Evolutionary conservation across 2,797 vertebrate genomes (phyloP).

Genomic region (Sebastes kiyomatsui): DNA sequence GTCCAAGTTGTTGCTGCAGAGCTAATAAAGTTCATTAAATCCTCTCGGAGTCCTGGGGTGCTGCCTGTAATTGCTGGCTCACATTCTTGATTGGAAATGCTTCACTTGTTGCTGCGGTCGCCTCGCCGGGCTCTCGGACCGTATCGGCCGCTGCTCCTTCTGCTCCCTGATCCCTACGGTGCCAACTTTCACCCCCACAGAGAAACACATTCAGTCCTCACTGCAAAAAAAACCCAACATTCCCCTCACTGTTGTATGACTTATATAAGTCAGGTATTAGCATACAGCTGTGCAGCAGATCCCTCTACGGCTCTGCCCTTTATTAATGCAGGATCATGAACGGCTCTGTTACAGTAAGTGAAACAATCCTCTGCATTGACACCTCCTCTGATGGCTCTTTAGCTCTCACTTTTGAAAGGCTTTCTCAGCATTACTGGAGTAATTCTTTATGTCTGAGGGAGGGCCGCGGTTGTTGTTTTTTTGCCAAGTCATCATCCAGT

Average conservation of each 20-base stretch:
- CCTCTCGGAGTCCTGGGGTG: conserved; percentile 8
- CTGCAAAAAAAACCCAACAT: not conserved
- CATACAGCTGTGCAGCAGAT: conserved; percentile 11
- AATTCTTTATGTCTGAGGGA: conserved; percentile 25
- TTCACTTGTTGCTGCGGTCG: conserved; percentile 43
- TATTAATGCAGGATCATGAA: conserved; percentile 34
- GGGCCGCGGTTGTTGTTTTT: not conserved
- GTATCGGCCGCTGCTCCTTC: not conserved
- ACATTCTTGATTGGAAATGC: conserved; percentile 42
- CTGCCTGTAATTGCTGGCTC: conserved; percentile 41
- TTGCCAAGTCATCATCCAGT: conserved; percentile 45
- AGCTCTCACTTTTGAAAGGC: conserved; percentile 24
- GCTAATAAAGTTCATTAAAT: conserved; percentile 33
- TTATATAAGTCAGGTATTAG: conserved; percentile 4
- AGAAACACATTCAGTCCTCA: conserved; percentile 3
- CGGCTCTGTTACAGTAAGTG: conserved; percentile 18
- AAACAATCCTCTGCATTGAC: conserved; percentile 13
- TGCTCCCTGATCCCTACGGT: conserved; percentile 16
- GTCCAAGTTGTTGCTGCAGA: conserved; percentile 38
- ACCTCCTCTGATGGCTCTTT: conserved; percentile 30
- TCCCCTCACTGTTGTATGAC: not conserved
- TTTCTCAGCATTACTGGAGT: conserved; percentile 41
- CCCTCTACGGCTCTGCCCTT: conserved; percentile 4
- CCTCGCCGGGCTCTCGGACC: not conserved
- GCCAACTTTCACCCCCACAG: not conserved